These are phyloP conservation scores for Scaptomyza montana DNA, from an alignment of 1,140 invertebrate genomes.

Conservation along the genomic window DNA sequence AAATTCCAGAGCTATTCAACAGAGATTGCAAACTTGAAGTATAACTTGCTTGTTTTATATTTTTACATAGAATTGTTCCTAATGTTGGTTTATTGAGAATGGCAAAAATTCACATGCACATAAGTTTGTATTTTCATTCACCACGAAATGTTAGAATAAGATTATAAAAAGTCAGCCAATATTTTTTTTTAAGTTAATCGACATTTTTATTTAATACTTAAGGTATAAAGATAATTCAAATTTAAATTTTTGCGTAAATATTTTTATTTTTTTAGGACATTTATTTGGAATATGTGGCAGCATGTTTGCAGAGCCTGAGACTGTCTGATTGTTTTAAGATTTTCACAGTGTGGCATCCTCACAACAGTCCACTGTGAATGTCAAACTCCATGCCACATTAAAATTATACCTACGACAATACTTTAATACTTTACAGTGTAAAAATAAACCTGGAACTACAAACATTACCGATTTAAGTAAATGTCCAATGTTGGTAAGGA, in stretches of 20 bases:
- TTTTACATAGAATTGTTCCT: slow-evolving; percentile 74
- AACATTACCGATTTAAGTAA: slow-evolving; percentile 8
- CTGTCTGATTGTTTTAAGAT: not conserved
- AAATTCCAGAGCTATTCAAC: slow-evolving; percentile 19
- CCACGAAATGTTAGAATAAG: not conserved
- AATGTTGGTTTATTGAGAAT: slow-evolving; percentile 30
- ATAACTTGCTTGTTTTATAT: slow-evolving; percentile 47
- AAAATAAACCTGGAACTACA: not conserved
- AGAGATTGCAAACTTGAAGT: slow-evolving; percentile 4
- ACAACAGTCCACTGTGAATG: slow-evolving; percentile 8
- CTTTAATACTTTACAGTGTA: not conserved
- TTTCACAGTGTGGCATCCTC: slow-evolving; percentile 12
- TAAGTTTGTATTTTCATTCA: slow-evolving; percentile 4
- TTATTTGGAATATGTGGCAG: not conserved
- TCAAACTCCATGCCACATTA: slow-evolving; percentile 11
- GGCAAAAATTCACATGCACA: slow-evolving; percentile 30
- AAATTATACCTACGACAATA: not conserved
- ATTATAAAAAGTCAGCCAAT: not conserved
- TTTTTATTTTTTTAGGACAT: not conserved
- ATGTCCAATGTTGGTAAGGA: slow-evolving; percentile 85
- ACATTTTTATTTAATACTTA: not conserved
- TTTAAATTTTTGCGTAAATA: not conserved
- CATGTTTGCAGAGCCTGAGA: not conserved
- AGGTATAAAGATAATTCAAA: not conserved
- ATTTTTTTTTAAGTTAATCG: not conserved